Conservation (phyloP, 2,113 vertebrate species). For the Globicephala melas region DNA sequence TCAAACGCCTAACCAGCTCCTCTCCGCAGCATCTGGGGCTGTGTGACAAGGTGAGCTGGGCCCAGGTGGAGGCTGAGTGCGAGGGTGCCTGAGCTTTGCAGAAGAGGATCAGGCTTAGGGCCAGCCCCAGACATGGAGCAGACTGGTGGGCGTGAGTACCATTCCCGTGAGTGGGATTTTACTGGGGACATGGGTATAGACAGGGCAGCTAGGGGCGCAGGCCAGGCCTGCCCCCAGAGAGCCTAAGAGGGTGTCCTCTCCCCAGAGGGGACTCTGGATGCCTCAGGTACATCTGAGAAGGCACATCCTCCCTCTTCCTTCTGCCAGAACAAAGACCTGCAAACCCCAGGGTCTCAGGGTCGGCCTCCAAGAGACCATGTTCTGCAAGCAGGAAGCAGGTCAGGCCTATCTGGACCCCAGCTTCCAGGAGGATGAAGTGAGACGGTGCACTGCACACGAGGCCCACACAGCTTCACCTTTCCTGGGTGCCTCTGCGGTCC, state of each 20-base stretch:
- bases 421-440: background rate
- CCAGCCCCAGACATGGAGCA: too few relatives aligned
- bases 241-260: too few relatives aligned
- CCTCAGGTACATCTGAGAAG: too few relatives aligned
- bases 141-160: too few relatives aligned
- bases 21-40: background rate
- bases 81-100: background rate
- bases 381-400: background rate
- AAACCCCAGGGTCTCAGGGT: too few relatives aligned
- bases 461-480: background rate
- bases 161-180: background rate
- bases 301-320: too few relatives aligned
- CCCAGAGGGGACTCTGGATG: too few relatives aligned
- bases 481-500: too few relatives aligned
- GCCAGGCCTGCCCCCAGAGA: too few relatives aligned
- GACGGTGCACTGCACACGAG: background rate
- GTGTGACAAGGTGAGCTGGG: background rate
- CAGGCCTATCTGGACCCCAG: background rate
- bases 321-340: too few relatives aligned
- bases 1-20: background rate
- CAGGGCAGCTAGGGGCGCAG: too few relatives aligned
- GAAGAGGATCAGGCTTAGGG: background rate
- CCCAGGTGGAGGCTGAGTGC: accelerated
- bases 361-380: background rate
- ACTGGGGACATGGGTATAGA: background rate